phyloP scores from a whole-genome alignment of 1,140 invertebrate genomes.

The Drosophila orosa region DNA sequence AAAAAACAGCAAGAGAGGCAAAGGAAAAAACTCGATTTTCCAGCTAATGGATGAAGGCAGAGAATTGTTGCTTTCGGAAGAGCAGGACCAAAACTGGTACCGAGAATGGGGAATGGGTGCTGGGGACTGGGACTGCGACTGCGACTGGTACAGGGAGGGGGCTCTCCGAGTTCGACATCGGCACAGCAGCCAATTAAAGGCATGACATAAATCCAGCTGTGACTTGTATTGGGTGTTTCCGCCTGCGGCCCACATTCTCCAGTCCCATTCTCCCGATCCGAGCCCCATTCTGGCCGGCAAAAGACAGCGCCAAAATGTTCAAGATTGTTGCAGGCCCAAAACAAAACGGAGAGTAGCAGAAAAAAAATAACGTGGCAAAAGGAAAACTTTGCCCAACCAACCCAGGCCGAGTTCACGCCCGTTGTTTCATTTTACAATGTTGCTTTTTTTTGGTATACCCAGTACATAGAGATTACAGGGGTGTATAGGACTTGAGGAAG shows the following conservation, averaged over 20 bases:
- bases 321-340: constrained; percentile 75
- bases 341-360: constrained; percentile 56
- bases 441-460: constrained; percentile 33
- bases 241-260: constrained; percentile 82
- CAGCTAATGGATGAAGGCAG: constrained; percentile 76
- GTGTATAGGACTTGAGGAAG: background rate
- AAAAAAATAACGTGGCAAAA: constrained; percentile 37
- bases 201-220: constrained; percentile 84
- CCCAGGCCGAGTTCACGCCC: constrained; percentile 71
- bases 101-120: constrained; percentile 14
- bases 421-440: constrained; percentile 75
- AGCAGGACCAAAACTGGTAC: constrained; percentile 25
- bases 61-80: constrained; percentile 60
- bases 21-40: constrained; percentile 71
- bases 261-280: constrained; percentile 26
- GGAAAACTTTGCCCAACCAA: constrained; percentile 58
- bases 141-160: constrained; percentile 26
- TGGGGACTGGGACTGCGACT: constrained; percentile 1
- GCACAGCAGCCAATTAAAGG: constrained; percentile 84
- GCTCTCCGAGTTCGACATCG: constrained; percentile 55
- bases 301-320: constrained; percentile 77
- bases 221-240: constrained; percentile 84
- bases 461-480: background rate
- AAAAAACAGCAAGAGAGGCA: background rate
- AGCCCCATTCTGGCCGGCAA: constrained; percentile 38